phyloP scores from a whole-genome alignment of 2,113 vertebrate species.

The Ia io region DNA sequence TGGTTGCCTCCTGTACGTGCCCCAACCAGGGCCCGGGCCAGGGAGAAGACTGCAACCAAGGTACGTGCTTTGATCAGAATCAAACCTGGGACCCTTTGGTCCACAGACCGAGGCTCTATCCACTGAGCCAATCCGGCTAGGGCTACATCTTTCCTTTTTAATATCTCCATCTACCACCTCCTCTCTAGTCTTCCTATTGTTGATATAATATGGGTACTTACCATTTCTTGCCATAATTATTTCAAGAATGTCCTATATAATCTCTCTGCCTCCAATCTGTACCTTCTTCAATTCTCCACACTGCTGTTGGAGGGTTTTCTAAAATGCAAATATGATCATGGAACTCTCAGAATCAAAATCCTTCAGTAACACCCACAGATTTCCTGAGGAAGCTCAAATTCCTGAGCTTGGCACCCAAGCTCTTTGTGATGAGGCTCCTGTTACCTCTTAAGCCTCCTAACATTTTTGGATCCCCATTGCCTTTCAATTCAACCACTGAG shows the following conservation, averaged over 20 bases:
- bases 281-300: conserved; percentile 22
- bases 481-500: not conserved
- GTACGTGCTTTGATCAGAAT: no score
- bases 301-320: conserved; percentile 17
- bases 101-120: no score
- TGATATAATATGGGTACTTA: not conserved
- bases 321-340: conserved; percentile 46
- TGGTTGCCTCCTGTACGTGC: no score
- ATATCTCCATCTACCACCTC: not conserved
- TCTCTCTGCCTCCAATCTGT: conserved; percentile 23
- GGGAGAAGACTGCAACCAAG: no score
- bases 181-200: not conserved
- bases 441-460: not conserved
- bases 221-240: conserved; percentile 38
- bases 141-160: not conserved
- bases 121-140: no score
- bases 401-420: not conserved
- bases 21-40: no score
- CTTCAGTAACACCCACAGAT: not conserved
- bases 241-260: conserved; percentile 49
- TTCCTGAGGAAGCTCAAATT: conserved; percentile 23
- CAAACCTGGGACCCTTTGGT: no score
- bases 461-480: not conserved
- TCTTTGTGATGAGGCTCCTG: not conserved
- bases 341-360: conserved; percentile 45